These are phyloP conservation scores for Acanthococcus lagerstroemiae DNA, from an alignment of 2,888 invertebrate genomes.

Conservation along the genomic window DNA sequence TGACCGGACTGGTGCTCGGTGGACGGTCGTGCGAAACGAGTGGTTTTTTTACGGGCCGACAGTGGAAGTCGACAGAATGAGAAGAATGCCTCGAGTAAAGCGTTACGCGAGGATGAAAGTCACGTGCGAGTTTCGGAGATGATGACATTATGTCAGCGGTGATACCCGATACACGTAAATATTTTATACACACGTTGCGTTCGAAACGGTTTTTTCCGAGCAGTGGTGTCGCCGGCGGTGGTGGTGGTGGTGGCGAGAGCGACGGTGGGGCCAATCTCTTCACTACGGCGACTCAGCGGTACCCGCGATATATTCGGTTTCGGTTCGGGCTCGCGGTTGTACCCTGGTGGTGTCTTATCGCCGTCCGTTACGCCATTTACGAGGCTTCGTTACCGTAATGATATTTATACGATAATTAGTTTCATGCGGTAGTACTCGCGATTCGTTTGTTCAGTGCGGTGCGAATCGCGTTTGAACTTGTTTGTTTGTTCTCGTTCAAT, in stretches of 20 bases:
- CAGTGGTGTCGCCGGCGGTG: too few species aligned
- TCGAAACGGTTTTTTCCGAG: conserved; percentile 2
- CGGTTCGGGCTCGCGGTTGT: background rate
- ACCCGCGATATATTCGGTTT: conserved; percentile 11
- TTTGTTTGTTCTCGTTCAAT: too few species aligned
- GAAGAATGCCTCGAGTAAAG: conserved; percentile 6
- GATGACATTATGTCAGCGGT: conserved; percentile 16
- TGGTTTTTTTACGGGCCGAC: too few species aligned
- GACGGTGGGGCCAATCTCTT: conserved; percentile 15
- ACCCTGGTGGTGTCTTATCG: conserved; percentile 13
- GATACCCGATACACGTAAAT: conserved; percentile 1
- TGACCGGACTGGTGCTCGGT: too few species aligned
- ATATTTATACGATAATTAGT: conserved; percentile 13
- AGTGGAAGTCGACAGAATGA: conserved; percentile 6
- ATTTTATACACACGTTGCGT: background rate
- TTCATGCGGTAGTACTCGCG: too few species aligned
- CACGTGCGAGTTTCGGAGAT: conserved; percentile 12
- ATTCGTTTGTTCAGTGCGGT: too few species aligned
- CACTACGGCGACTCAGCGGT: conserved; percentile 6
- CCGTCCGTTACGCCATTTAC: background rate
- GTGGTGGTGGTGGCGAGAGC: too few species aligned
- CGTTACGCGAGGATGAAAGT: conserved; percentile 12
- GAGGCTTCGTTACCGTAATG: conserved; percentile 12
- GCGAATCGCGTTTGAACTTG: too few species aligned
- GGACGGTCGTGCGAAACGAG: too few species aligned